A percentile compares a stretch with the other conserved stretches of the same genome.
Conservation (phyloP, 2,888 invertebrate species). For the Dioctria rufipes region DNA sequence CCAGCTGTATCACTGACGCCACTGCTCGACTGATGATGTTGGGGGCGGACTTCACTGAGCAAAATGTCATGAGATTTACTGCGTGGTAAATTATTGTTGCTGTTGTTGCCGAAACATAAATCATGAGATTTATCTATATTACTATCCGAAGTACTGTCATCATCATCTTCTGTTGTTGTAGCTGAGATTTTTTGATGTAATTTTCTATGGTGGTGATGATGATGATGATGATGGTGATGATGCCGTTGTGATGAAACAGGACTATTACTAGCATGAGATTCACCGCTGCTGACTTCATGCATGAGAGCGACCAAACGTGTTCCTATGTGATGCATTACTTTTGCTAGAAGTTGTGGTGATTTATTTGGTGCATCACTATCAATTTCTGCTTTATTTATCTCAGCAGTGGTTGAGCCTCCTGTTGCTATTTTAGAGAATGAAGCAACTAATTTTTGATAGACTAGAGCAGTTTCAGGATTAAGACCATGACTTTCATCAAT, state of each 20-base stretch:
- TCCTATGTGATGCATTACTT: conserved; percentile 94
- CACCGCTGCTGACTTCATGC: conserved; percentile 91
- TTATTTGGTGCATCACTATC: conserved; percentile 74
- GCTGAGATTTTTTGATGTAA: conserved; percentile 75
- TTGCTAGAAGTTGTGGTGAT: conserved; percentile 89
- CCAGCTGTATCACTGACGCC: conserved; percentile 73
- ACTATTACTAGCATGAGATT: conserved; percentile 76
- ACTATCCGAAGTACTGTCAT: conserved; percentile 77
- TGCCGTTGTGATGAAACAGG: conserved; percentile 73
- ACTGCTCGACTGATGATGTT: conserved; percentile 71
- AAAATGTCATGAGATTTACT: conserved; percentile 88
- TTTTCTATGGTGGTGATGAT: conserved; percentile 71
- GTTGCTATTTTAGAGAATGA: conserved; percentile 85
- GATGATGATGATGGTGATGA: conserved; percentile 64
- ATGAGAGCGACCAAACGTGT: conserved; percentile 88
- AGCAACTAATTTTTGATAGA: conserved; percentile 89
- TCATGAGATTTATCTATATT: conserved; percentile 71
- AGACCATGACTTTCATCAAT: conserved; percentile 72
- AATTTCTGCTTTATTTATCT: conserved; percentile 68
- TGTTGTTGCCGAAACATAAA: conserved; percentile 65
- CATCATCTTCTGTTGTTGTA: conserved; percentile 69
- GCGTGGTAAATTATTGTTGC: conserved; percentile 76
- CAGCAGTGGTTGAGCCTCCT: conserved; percentile 66
- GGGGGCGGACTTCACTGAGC: conserved; percentile 75
- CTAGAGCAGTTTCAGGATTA: conserved; percentile 86